Evolutionary conservation across 2,113 vertebrate genomes (phyloP).

Genomic region (Phyllostomus discolor): DNA sequence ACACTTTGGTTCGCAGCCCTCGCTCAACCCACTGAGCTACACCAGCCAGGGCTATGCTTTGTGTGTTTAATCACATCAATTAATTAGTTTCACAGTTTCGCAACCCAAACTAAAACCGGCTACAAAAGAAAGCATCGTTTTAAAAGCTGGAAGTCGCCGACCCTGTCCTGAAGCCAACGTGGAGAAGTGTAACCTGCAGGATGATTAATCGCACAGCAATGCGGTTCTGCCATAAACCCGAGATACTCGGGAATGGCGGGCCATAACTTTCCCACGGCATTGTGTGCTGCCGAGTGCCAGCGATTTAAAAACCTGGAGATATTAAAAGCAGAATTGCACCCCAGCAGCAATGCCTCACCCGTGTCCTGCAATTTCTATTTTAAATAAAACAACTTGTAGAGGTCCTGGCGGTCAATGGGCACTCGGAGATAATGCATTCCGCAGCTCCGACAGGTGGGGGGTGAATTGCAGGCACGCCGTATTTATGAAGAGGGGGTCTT

Average conservation of each 20-base stretch:
- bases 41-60: too few species aligned
- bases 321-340: background rate
- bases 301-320: background rate
- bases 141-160: slow-evolving; percentile 17
- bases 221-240: slow-evolving; percentile 29
- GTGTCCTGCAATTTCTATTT: background rate
- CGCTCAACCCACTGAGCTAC: too few species aligned
- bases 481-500: slow-evolving; percentile 57
- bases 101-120: background rate
- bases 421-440: background rate
- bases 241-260: background rate
- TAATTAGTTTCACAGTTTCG: slow-evolving; percentile 72
- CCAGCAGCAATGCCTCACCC: background rate
- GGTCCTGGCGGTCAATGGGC: background rate
- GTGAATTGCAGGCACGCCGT: slow-evolving; percentile 45
- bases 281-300: background rate
- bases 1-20: too few species aligned
- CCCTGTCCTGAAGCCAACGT: slow-evolving; percentile 3
- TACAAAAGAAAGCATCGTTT: background rate
- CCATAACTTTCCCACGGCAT: background rate
- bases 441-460: slow-evolving; percentile 38
- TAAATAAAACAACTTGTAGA: background rate
- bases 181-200: background rate
- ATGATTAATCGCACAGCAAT: slow-evolving; percentile 1
- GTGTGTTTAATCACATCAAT: slow-evolving; percentile 59